Conservation (phyloP, 2,797 vertebrate species). For the Clarias laeviceps region DNA sequence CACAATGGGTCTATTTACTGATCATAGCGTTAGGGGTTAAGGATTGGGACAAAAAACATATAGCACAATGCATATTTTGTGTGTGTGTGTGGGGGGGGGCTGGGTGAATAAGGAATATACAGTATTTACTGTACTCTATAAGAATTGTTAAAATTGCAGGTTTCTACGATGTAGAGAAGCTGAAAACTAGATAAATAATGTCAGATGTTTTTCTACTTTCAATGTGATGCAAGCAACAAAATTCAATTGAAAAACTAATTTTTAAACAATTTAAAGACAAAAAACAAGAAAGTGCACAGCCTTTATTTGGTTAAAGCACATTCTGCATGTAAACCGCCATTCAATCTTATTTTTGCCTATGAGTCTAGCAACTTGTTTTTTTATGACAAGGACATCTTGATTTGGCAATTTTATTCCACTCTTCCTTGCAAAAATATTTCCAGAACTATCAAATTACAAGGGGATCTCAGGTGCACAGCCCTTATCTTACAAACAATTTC, state of each 20-base stretch:
- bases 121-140: too few species aligned
- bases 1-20: not conserved
- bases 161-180: not conserved
- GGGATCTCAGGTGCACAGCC: not conserved
- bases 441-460: not conserved
- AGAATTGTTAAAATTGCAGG: not conserved
- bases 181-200: not conserved
- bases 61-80: not conserved
- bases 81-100: too few species aligned
- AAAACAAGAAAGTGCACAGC: not conserved
- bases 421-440: not conserved
- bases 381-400: not conserved
- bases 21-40: not conserved
- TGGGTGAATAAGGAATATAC: too few species aligned
- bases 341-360: not conserved
- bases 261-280: not conserved
- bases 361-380: not conserved
- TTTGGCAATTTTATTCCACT: not conserved
- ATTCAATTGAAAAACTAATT: not conserved
- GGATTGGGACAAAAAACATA: not conserved
- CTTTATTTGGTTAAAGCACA: not conserved
- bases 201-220: not conserved
- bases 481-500: not conserved
- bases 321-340: not conserved
- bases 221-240: not conserved